phyloP scores from a whole-genome alignment of 2,888 invertebrate genomes.

The Leptodirus hochenwartii region DNA sequence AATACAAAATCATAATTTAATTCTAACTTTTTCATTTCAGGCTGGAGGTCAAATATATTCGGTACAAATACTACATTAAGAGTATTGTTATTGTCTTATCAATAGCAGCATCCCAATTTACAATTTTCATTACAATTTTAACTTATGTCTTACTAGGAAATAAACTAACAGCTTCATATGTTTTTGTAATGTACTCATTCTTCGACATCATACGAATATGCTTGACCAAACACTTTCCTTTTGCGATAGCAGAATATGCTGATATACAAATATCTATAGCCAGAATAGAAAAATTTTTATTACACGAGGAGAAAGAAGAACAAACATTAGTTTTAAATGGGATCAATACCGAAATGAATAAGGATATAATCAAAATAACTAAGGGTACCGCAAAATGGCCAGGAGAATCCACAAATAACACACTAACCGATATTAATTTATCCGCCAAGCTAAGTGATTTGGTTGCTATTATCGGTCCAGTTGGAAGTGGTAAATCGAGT shows the following conservation, averaged over 20 bases:
- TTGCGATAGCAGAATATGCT: slow-evolving; percentile 57
- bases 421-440: slow-evolving; percentile 28
- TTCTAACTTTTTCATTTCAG: slow-evolving; percentile 19
- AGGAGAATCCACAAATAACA: slow-evolving; percentile 26
- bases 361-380: slow-evolving; percentile 22
- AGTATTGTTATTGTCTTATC: slow-evolving; percentile 33
- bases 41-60: slow-evolving; percentile 28
- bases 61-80: slow-evolving; percentile 30
- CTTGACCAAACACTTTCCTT: slow-evolving; percentile 77
- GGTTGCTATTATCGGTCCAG: slow-evolving; percentile 46
- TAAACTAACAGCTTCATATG: slow-evolving; percentile 55
- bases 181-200: slow-evolving; percentile 72
- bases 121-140: slow-evolving; percentile 64
- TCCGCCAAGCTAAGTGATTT: slow-evolving; percentile 27
- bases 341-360: slow-evolving; percentile 14
- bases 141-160: slow-evolving; percentile 49
- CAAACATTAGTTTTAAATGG: too few relatives aligned
- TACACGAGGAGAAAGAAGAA: slow-evolving; percentile 22
- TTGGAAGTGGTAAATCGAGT: slow-evolving; percentile 45
- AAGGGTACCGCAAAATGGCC: slow-evolving; percentile 34
- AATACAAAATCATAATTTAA: slow-evolving; percentile 9
- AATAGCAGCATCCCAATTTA: slow-evolving; percentile 27
- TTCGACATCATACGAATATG: slow-evolving; percentile 71
- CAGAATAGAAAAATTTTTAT: slow-evolving; percentile 39
- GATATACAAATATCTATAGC: slow-evolving; percentile 56